A percentile compares a stretch with the other conserved stretches of the same genome.
Conservation (phyloP, 2,888 invertebrate species). For the Cataglyphis rosenhaueri region DNA sequence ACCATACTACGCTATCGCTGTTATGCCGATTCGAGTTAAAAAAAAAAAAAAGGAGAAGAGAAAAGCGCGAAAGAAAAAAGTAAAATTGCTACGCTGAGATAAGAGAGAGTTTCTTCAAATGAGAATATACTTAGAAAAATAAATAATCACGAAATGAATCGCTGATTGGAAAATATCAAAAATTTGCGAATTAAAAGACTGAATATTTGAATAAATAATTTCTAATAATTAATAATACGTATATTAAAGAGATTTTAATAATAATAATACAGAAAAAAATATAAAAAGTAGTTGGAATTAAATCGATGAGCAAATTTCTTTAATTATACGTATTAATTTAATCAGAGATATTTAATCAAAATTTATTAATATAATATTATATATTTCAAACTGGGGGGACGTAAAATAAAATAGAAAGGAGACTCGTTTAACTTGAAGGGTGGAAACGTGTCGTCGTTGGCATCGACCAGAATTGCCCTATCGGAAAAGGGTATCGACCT, state of each 20-base stretch:
- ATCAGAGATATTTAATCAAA: slow-evolving; percentile 29
- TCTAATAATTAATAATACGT: not conserved
- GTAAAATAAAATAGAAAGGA: slow-evolving; percentile 42
- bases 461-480: slow-evolving; percentile 60
- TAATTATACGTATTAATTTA: not conserved
- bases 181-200: not conserved
- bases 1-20: slow-evolving; percentile 51
- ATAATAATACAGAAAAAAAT: not conserved
- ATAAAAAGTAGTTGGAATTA: not conserved
- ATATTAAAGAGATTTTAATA: not conserved
- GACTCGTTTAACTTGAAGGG: slow-evolving; percentile 43
- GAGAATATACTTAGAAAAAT: not conserved
- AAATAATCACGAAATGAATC: not conserved
- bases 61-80: slow-evolving; percentile 3
- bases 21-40: slow-evolving; percentile 57
- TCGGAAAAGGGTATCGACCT: slow-evolving; percentile 69
- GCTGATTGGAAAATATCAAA: not conserved
- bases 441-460: slow-evolving; percentile 43
- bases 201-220: not conserved
- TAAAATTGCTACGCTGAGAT: not conserved
- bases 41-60: slow-evolving; percentile 51
- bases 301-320: not conserved
- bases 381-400: not conserved
- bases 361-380: slow-evolving; percentile 16
- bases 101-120: not conserved